Evolutionary conservation across 1,140 invertebrate genomes (phyloP).

Genomic region (Eupristina koningsbergeri): DNA sequence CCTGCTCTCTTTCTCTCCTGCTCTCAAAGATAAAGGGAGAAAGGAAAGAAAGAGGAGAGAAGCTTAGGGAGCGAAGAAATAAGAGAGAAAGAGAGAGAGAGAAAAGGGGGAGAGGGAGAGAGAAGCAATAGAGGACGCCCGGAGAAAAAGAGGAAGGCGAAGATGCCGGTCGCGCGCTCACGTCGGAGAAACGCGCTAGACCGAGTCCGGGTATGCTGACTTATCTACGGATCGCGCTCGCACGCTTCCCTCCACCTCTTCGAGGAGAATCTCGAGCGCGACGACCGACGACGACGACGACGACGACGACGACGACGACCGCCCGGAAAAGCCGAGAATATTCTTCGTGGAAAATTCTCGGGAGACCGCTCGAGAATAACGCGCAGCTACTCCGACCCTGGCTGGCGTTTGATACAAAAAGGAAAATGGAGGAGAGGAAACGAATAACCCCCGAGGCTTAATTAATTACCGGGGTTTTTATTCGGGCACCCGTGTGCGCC

Average conservation of each 20-base stretch:
- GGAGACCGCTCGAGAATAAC: slow-evolving; percentile 46
- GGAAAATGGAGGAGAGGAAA: slow-evolving; percentile 15
- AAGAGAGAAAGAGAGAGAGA: slow-evolving; percentile 64
- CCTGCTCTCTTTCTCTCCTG: neutral
- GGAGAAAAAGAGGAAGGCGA: slow-evolving; percentile 64
- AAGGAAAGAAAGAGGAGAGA: slow-evolving; percentile 55
- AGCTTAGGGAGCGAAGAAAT: slow-evolving; percentile 51
- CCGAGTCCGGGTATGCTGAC: slow-evolving; percentile 70
- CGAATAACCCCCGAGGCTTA: slow-evolving; percentile 47
- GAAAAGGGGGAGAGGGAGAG: slow-evolving; percentile 60
- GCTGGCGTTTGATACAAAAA: slow-evolving; percentile 47
- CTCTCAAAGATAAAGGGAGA: slow-evolving; percentile 44
- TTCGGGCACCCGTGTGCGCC: neutral
- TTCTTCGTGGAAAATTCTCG: slow-evolving; percentile 52
- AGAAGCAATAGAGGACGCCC: slow-evolving; percentile 55
- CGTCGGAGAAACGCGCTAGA: slow-evolving; percentile 67
- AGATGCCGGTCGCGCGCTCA: slow-evolving; percentile 49
- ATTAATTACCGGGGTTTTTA: slow-evolving; percentile 49
- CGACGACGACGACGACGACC: slow-evolving; percentile 14
- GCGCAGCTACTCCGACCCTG: neutral
- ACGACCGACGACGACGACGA: slow-evolving; percentile 16
- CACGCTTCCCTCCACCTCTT: neutral
- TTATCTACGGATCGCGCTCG: slow-evolving; percentile 66
- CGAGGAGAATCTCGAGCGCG: slow-evolving; percentile 24
- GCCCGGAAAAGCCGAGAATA: slow-evolving; percentile 52